Evolutionary conservation across 2,888 invertebrate species (phyloP).

Genomic region (Meiosimyza decipiens): DNA sequence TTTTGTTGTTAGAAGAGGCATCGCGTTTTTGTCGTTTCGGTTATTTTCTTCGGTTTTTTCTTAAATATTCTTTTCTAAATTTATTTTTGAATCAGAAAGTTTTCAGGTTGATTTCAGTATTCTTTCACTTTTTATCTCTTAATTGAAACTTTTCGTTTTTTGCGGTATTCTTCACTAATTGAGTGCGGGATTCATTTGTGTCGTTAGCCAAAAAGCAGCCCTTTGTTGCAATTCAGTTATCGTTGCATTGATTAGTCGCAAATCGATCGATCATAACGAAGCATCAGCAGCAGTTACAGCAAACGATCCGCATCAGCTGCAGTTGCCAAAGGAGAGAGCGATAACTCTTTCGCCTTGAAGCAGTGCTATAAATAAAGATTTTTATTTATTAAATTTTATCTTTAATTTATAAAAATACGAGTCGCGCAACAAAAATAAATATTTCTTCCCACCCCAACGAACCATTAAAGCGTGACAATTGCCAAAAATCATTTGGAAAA

Average conservation of each 20-base stretch:
- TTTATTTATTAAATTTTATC: too few species aligned
- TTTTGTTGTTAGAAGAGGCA: background rate
- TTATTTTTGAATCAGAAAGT: background rate
- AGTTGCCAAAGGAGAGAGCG: too few species aligned
- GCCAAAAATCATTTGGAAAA: slow-evolving; percentile 2
- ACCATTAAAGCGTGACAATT: slow-evolving; percentile 17
- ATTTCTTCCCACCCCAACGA: slow-evolving; percentile 11
- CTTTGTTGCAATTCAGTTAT: slow-evolving; percentile 37
- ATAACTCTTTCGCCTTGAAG: too few species aligned
- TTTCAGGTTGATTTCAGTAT: background rate
- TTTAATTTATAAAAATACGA: too few species aligned
- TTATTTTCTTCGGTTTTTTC: background rate
- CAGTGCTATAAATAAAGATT: too few species aligned
- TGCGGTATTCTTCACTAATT: slow-evolving; percentile 43
- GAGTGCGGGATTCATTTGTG: slow-evolving; percentile 47
- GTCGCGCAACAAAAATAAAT: background rate
- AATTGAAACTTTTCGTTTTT: background rate
- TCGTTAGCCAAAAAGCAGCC: slow-evolving; percentile 21
- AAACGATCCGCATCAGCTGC: slow-evolving; percentile 26
- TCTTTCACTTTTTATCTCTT: background rate
- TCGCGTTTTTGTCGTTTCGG: background rate
- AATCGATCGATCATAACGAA: slow-evolving; percentile 65
- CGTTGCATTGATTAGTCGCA: slow-evolving; percentile 63
- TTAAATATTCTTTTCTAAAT: too few species aligned
- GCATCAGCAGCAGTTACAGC: slow-evolving; percentile 48